A percentile compares a stretch with the other conserved stretches of the same genome.
phyloP scores from a whole-genome alignment of 2,888 invertebrate species.

The Cosmia trapezina region DNA sequence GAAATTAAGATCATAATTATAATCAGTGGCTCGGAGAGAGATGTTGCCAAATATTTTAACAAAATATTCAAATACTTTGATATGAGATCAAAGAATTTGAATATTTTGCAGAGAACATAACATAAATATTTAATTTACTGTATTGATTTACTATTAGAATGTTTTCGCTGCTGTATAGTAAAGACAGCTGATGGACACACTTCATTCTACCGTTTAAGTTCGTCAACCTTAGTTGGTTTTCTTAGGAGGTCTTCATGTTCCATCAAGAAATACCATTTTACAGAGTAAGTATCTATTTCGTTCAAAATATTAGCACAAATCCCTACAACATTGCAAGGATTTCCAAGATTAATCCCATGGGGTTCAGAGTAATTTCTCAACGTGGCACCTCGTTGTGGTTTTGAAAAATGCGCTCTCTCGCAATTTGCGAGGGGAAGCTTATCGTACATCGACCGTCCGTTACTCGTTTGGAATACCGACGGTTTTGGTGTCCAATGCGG shows the following conservation, averaged over 20 bases:
- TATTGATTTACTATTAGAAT: conserved; percentile 1
- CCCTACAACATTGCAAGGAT: conserved; percentile 18
- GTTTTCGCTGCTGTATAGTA: conserved; percentile 18
- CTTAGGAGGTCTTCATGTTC: not conserved
- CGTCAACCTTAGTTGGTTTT: not conserved
- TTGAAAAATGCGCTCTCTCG: conserved; percentile 65
- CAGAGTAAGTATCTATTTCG: not conserved
- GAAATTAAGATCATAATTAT: conserved; percentile 36
- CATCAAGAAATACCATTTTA: conserved; percentile 5
- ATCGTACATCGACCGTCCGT: conserved; percentile 67
- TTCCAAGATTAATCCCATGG: conserved; percentile 46
- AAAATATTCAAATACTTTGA: conserved; percentile 46
- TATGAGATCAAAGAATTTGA: no score
- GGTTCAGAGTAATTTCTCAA: conserved; percentile 64
- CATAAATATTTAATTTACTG: conserved; percentile 10
- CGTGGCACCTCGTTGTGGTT: conserved; percentile 56
- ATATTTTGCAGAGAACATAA: conserved; percentile 4
- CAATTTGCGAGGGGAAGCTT: conserved; percentile 65
- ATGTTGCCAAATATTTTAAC: conserved; percentile 34
- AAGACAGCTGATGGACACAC: not conserved
- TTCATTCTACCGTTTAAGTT: not conserved
- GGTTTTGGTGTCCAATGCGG: conserved; percentile 42
- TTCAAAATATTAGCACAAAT: conserved; percentile 27
- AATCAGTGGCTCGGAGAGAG: conserved; percentile 20
- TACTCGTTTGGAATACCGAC: conserved; percentile 54